Percentiles rank a stretch among this genome's conserved stretches.
These are phyloP conservation scores for Penaeus japonicus DNA, from an alignment of 1,140 invertebrate genomes.

Conservation along the genomic window DNA sequence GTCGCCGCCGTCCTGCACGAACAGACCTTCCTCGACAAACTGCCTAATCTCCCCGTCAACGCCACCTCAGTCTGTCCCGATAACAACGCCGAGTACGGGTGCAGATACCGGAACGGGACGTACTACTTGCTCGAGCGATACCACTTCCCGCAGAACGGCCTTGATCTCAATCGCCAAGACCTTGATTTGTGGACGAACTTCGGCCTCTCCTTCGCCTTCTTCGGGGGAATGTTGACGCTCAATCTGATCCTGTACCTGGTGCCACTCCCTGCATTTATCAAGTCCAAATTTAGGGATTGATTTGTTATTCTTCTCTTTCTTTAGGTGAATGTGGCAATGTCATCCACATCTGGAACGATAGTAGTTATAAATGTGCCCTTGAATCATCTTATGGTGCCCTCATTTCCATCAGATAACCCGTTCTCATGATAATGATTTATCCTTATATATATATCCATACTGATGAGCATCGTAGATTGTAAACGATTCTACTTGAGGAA, in stretches of 20 bases:
- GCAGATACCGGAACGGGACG: slow-evolving; percentile 74
- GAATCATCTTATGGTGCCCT: no score
- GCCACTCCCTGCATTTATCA: slow-evolving; percentile 84
- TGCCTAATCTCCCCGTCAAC: slow-evolving; percentile 61
- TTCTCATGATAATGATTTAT: no score
- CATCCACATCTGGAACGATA: no score
- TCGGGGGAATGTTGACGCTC: slow-evolving; percentile 78
- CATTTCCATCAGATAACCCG: no score
- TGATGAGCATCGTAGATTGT: no score
- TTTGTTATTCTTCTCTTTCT: background rate
- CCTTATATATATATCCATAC: no score
- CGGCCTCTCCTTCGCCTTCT: slow-evolving; percentile 83
- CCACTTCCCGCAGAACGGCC: slow-evolving; percentile 64
- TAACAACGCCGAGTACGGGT: slow-evolving; percentile 60
- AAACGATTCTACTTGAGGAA: no score
- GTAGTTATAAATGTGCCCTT: no score
- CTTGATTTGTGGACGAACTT: slow-evolving; percentile 79
- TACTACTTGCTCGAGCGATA: slow-evolving; percentile 79
- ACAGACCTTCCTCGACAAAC: slow-evolving; percentile 70
- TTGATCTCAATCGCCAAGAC: slow-evolving; percentile 61
- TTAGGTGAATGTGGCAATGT: background rate
- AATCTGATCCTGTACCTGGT: slow-evolving; percentile 87
- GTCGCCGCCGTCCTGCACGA: slow-evolving; percentile 76
- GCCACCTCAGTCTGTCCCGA: slow-evolving; percentile 54
- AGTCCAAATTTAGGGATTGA: slow-evolving; percentile 87